Conservation (phyloP, 2,888 invertebrate species). For the Neoascia interrupta region DNA sequence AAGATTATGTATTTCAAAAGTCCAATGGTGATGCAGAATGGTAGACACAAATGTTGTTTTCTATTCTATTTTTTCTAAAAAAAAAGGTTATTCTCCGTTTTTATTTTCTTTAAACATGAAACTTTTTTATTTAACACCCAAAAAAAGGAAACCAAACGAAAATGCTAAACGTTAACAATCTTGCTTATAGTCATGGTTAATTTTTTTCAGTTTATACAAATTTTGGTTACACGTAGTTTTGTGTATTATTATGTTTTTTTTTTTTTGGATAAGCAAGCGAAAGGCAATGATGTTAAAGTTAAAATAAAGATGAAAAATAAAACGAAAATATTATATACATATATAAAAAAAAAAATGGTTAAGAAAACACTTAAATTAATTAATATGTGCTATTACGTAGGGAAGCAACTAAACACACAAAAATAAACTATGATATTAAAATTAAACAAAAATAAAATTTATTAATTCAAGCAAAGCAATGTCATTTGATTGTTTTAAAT, state of each 20-base stretch:
- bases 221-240: neutral
- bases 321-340: neutral
- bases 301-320: constrained; percentile 12
- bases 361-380: constrained; percentile 22
- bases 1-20: constrained; percentile 99
- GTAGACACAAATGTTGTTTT: constrained; percentile 82
- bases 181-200: constrained; percentile 17
- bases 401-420: constrained; percentile 38
- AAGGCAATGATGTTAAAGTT: constrained; percentile 14
- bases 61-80: constrained; percentile 3
- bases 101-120: constrained; percentile 28
- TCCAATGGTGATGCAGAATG: constrained; percentile 99
- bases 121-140: constrained; percentile 18
- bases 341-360: constrained; percentile 13
- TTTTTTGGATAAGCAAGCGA: constrained; percentile 11
- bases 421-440: constrained; percentile 60
- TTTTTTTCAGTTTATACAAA: constrained; percentile 13
- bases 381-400: constrained; percentile 45
- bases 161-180: neutral
- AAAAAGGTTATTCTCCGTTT: constrained; percentile 2
- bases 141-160: constrained; percentile 12
- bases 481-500: constrained; percentile 8
- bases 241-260: neutral
- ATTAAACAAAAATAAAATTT: constrained; percentile 28
- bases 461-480: constrained; percentile 20